These are phyloP conservation scores for Plecturocebus donacophilus DNA, from an alignment of 2,113 vertebrate species.

Conservation along the genomic window DNA sequence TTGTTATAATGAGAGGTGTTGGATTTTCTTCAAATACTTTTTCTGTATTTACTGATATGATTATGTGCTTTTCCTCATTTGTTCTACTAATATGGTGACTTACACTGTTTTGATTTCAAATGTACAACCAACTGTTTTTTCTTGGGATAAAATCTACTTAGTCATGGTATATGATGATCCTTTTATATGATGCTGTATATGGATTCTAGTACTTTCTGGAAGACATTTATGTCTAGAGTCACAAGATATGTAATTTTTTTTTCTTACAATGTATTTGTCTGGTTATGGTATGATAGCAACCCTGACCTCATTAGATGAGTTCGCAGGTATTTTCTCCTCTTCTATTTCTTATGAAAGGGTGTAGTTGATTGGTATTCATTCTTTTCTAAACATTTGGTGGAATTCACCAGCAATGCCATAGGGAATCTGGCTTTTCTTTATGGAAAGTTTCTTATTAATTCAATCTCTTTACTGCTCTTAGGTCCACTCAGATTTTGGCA, in stretches of 20 bases:
- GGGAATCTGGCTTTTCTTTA: neutral
- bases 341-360: neutral
- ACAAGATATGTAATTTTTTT: neutral
- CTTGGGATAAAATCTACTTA: neutral
- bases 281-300: neutral
- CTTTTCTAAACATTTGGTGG: neutral
- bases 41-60: neutral
- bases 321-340: neutral
- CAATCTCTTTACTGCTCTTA: neutral
- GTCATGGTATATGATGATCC: neutral
- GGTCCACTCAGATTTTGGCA: neutral
- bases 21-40: neutral
- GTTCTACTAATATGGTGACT: neutral
- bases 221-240: neutral
- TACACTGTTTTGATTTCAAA: neutral
- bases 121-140: neutral
- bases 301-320: neutral
- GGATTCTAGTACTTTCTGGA: neutral
- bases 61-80: neutral
- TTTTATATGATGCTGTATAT: neutral
- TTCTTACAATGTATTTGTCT: neutral
- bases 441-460: neutral
- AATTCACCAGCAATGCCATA: neutral
- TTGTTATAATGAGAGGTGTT: neutral
- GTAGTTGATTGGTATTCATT: neutral